Evolutionary conservation across 1,140 invertebrate species (phyloP).

Genomic region (Asbolus verrucosus): DNA sequence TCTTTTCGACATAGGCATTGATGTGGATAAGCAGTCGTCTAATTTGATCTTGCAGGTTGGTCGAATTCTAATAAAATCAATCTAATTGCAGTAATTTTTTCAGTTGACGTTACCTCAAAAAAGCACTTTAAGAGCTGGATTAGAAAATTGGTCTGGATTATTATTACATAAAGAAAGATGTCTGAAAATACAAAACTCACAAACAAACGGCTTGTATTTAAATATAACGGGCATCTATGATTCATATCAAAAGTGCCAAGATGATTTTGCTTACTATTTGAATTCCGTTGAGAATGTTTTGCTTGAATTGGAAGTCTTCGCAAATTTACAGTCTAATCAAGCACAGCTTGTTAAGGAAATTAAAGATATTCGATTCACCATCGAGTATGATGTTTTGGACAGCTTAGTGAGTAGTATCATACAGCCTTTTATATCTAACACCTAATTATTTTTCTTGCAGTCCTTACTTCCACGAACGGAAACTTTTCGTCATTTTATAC

Average conservation of each 20-base stretch:
- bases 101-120: slow-evolving; percentile 43
- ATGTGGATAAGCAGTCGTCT: slow-evolving; percentile 39
- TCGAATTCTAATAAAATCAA: too few species aligned
- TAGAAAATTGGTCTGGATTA: slow-evolving; percentile 40
- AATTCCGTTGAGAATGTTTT: slow-evolving; percentile 37
- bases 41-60: slow-evolving; percentile 47
- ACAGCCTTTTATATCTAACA: neutral
- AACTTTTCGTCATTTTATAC: neutral
- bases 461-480: slow-evolving; percentile 10
- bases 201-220: neutral
- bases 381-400: slow-evolving; percentile 46
- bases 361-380: slow-evolving; percentile 33
- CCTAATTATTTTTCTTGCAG: slow-evolving; percentile 41
- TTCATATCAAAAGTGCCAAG: slow-evolving; percentile 30
- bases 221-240: slow-evolving; percentile 40
- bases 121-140: slow-evolving; percentile 1
- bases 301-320: slow-evolving; percentile 35
- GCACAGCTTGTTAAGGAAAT: slow-evolving; percentile 4
- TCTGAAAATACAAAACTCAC: slow-evolving; percentile 4
- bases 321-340: too few species aligned
- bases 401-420: slow-evolving; percentile 38
- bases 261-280: slow-evolving; percentile 45
- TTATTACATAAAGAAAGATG: slow-evolving; percentile 38
- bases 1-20: slow-evolving; percentile 49
- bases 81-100: slow-evolving; percentile 6